These are phyloP conservation scores for Meteorus sp. DNA, from an alignment of 1,140 invertebrate genomes.

Conservation along the genomic window DNA sequence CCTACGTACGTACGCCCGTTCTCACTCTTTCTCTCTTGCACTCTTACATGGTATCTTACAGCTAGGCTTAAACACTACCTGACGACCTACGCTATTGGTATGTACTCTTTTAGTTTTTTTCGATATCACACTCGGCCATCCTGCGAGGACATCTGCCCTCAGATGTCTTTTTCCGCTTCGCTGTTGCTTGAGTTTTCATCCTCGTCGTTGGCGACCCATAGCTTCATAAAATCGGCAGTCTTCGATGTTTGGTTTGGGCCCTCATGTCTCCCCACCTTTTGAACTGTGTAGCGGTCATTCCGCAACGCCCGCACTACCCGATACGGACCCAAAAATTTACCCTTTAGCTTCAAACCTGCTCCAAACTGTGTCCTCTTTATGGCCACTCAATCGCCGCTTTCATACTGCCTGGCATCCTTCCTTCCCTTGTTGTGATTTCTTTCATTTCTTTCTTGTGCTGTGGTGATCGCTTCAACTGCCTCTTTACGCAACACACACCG, in stretches of 20 bases:
- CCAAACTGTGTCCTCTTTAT: constrained; percentile 28
- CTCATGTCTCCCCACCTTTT: constrained; percentile 4
- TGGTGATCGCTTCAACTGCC: constrained; percentile 30
- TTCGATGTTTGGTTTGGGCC: not conserved
- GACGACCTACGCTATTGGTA: no score
- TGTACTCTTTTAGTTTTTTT: no score
- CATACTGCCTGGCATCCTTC: constrained; percentile 29
- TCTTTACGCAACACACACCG: not conserved
- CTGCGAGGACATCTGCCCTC: not conserved
- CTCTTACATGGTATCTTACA: no score
- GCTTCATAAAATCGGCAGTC: constrained; percentile 7
- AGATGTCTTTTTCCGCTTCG: not conserved
- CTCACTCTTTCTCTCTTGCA: no score
- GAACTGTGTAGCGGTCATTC: not conserved
- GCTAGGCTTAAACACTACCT: no score
- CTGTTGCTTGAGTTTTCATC: not conserved
- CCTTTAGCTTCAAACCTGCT: constrained; percentile 19
- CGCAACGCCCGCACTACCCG: constrained; percentile 10
- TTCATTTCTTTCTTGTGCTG: constrained; percentile 41
- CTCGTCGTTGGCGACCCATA: constrained; percentile 5
- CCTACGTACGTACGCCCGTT: no score
- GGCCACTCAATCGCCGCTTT: constrained; percentile 28
- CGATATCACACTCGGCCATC: not conserved
- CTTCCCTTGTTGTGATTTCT: constrained; percentile 34
- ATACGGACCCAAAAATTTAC: constrained; percentile 27